A percentile compares a stretch with the other conserved stretches of the same genome.
These are phyloP conservation scores for Chironex yamaguchii DNA, from an alignment of 30 jellyfish, hydroid and myxozoan species.

Conservation along the genomic window DNA sequence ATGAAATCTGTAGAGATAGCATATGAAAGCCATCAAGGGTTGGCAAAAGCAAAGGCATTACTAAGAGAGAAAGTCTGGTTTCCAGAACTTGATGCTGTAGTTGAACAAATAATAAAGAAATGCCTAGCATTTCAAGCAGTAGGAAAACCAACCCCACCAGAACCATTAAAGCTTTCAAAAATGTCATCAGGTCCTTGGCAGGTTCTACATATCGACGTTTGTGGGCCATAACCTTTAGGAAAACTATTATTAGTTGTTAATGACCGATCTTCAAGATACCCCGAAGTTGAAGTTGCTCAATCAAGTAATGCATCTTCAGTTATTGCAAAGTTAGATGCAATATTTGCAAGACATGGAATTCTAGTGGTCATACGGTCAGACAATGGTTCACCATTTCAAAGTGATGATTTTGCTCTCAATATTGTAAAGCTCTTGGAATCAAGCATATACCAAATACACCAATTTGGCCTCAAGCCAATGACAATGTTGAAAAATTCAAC, in stretches of 20 bases:
- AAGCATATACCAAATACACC: conserved; percentile 51
- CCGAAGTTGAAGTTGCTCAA: conserved; percentile 43
- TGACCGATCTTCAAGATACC: background rate
- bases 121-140: conserved; percentile 61
- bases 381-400: conserved; percentile 71
- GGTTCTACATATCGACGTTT: conserved; percentile 32
- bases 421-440: conserved; percentile 54
- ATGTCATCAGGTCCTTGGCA: conserved; percentile 72
- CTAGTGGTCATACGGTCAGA: conserved; percentile 27
- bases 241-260: conserved; percentile 17
- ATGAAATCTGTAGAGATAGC: conserved; percentile 37
- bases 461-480: conserved; percentile 77
- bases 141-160: conserved; percentile 54
- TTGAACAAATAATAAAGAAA: conserved; percentile 18
- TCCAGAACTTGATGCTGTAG: conserved; percentile 67
- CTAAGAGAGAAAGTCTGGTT: conserved; percentile 72
- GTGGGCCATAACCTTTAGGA: conserved; percentile 51
- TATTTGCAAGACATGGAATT: conserved; percentile 51
- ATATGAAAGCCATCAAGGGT: conserved; percentile 66
- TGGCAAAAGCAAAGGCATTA: conserved; percentile 26
- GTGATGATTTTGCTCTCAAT: conserved; percentile 50
- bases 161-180: conserved; percentile 49
- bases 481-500: conserved; percentile 50
- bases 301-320: conserved; percentile 60
- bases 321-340: conserved; percentile 50